These are phyloP conservation scores for Smutsia temminckii DNA, from an alignment of 2,797 vertebrate genomes.

Conservation along the genomic window DNA sequence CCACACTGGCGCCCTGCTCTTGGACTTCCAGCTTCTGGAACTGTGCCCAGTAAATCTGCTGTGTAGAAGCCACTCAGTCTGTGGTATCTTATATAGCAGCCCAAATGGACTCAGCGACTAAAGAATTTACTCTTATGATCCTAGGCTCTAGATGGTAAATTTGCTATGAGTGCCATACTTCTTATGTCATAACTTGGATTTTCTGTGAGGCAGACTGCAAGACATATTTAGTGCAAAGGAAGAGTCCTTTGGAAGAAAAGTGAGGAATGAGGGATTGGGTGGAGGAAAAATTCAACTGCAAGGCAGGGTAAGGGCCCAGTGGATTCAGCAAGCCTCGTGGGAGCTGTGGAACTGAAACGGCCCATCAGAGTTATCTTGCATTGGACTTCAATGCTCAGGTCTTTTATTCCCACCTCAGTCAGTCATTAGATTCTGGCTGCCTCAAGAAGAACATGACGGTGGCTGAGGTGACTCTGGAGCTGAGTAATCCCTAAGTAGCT, in stretches of 20 bases:
- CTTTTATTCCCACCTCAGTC: neutral
- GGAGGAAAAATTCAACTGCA: neutral
- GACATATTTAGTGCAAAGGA: neutral
- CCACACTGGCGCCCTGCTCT: neutral
- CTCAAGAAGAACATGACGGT: neutral
- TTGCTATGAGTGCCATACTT: neutral
- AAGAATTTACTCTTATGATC: neutral
- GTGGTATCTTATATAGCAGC: neutral
- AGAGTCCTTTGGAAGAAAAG: neutral
- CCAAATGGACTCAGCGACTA: neutral
- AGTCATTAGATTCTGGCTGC: fast-evolving
- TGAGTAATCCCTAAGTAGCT: neutral
- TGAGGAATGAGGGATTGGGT: neutral
- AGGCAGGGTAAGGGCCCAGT: neutral
- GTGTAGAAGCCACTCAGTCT: neutral
- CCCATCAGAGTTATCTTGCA: too few relatives aligned
- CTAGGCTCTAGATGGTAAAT: neutral
- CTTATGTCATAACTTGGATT: neutral
- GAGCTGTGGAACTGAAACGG: neutral
- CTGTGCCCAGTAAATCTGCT: neutral
- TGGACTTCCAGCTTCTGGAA: neutral
- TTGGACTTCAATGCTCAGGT: neutral
- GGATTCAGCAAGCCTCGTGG: neutral
- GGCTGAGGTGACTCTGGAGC: neutral
- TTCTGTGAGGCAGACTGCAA: neutral